Conservation (phyloP, 2,113 vertebrate genomes). For the Puntigrus tetrazona region DNA sequence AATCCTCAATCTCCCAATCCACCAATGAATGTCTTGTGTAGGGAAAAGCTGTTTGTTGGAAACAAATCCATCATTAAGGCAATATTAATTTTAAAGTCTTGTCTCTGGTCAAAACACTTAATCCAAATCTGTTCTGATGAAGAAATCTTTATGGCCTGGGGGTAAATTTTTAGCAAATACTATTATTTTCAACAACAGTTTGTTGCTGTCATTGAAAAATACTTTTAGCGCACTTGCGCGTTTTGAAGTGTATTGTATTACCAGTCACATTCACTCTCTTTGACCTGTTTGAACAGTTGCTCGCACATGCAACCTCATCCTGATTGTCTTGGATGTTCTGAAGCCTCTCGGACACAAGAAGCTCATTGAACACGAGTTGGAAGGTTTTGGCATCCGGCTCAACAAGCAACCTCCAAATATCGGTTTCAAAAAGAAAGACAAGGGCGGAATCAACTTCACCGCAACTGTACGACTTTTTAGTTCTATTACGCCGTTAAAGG, state of each 20-base stretch:
- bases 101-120: not conserved
- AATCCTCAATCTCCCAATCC: no score
- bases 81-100: not conserved
- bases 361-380: slow-evolving; percentile 96
- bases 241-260: not conserved
- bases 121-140: not conserved
- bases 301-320: slow-evolving; percentile 96
- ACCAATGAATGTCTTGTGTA: no score
- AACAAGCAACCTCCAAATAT: slow-evolving; percentile 97
- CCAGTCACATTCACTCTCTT: not conserved
- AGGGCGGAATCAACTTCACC: slow-evolving; percentile 98
- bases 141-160: not conserved
- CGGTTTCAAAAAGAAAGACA: slow-evolving; percentile 98
- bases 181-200: not conserved
- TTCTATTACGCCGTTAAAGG: no score
- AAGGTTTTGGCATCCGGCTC: slow-evolving; percentile 96
- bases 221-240: not conserved
- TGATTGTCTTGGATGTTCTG: slow-evolving; percentile 95
- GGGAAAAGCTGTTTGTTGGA: no score
- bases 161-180: not conserved
- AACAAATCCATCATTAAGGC: not conserved
- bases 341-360: slow-evolving; percentile 97
- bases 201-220: not conserved
- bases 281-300: slow-evolving; percentile 80
- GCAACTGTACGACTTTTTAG: slow-evolving; percentile 79